Base-by-base conservation (phyloP, 2,113 vertebrate genomes). In the Actenoides hombroni region DNA sequence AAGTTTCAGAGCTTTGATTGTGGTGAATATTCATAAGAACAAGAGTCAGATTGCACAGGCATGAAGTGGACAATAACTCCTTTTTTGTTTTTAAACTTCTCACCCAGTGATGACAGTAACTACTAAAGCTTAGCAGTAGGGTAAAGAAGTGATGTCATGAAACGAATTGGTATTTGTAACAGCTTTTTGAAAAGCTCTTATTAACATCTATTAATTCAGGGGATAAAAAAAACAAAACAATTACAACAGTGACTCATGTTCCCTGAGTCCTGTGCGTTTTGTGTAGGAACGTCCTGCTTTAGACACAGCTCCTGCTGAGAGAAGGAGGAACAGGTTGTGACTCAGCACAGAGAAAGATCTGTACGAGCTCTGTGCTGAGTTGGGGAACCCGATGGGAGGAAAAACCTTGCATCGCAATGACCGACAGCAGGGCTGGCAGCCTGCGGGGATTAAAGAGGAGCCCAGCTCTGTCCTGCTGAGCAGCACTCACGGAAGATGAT, bases 211-310 rank as follows among this genome's bases (percentile, higher is more conserved):
- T 59, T 24, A 60, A n/a, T 17, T 64, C 29, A 59, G 56, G 37
- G 42, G 31, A n/a, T 56, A 16, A 68, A 68, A 24, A 25, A 77
- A 18, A 53, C n/a, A 54, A 59, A 33, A 39, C 9, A 39, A 15
- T 6, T 15, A 0, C 64, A 28, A 0, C 7, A 12, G 57, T 96
- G 96, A 95, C 4, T 94, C 90, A 4, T 68, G 93, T 75, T 90
- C 90, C 86, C 40, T 1, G 63, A 80, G 73, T 51, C 48, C 73
- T 54, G 71, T 24, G 68, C 4, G 1, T 16, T 44, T 33, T 9
- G 49, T 44, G 73, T 42, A 57, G 92, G 95, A 94, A 96, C 33
- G 39, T 95, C 86, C 88, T 96, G 92, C 92, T 85, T 93, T 10
- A 59, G 64, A 59, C 56, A 56, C 68, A 53, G 90, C 76, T 95